These are phyloP conservation scores for Patella depressa DNA, from an alignment of 2,888 invertebrate species.

Conservation along the genomic window DNA sequence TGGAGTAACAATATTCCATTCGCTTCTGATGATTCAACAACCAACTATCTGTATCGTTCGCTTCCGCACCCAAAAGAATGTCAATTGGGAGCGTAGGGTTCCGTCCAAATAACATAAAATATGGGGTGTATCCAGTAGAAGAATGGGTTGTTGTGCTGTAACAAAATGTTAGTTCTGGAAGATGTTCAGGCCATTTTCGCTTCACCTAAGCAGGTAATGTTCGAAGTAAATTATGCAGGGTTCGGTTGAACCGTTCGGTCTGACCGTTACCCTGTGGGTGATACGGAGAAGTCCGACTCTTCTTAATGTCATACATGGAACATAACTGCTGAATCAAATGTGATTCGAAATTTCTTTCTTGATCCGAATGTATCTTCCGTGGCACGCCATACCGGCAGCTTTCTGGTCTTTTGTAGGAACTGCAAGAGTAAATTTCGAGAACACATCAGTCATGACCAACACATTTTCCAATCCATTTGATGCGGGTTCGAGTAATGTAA, in stretches of 20 bases:
- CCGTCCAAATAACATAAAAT: slow-evolving; percentile 29
- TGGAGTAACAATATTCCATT: not conserved
- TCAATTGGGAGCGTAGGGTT: slow-evolving; percentile 32
- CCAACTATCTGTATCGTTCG: not conserved
- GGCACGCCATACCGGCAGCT: slow-evolving; percentile 14
- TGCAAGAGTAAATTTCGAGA: slow-evolving; percentile 32
- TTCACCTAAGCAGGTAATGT: slow-evolving; percentile 19
- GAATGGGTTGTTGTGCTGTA: slow-evolving; percentile 27
- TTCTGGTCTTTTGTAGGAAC: slow-evolving; percentile 37
- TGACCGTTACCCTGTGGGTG: slow-evolving; percentile 29
- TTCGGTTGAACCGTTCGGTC: slow-evolving; percentile 28
- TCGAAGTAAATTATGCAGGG: slow-evolving; percentile 25
- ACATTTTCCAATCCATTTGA: slow-evolving; percentile 33
- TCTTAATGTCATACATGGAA: slow-evolving; percentile 23
- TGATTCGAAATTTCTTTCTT: not conserved
- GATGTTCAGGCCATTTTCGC: not conserved
- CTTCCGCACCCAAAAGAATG: slow-evolving; percentile 16
- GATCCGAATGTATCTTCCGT: not conserved
- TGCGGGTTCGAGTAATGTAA: slow-evolving; percentile 37
- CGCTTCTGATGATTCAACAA: not conserved
- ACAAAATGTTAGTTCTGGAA: slow-evolving; percentile 16
- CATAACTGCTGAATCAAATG: slow-evolving; percentile 12
- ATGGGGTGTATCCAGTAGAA: slow-evolving; percentile 23
- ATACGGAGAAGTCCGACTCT: slow-evolving; percentile 26
- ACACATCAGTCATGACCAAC: slow-evolving; percentile 44